phyloP scores from a whole-genome alignment of 2,113 vertebrate genomes.

The Globicephala melas region DNA sequence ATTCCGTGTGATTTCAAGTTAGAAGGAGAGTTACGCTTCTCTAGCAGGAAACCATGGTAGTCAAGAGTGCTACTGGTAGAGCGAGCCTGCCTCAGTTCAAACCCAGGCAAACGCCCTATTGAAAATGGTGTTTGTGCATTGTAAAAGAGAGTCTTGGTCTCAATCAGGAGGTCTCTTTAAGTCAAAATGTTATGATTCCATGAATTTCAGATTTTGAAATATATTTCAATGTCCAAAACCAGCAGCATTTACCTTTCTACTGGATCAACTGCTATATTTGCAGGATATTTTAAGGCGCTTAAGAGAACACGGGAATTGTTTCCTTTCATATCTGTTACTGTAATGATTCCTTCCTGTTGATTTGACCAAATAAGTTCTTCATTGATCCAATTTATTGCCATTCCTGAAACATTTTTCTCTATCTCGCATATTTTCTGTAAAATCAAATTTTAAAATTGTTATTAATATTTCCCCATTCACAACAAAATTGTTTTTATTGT shows the following conservation, averaged over 20 bases:
- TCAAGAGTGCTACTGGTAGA: not conserved
- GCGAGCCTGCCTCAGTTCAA: not conserved
- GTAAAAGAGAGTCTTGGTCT: not conserved
- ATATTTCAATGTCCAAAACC: not conserved
- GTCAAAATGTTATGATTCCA: not conserved
- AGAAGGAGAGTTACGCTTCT: not conserved
- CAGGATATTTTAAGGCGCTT: slow-evolving; percentile 83
- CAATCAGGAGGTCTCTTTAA: not conserved
- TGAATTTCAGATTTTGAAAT: not conserved
- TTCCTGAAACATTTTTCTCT: slow-evolving; percentile 89
- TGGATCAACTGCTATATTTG: slow-evolving; percentile 87
- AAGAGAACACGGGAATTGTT: slow-evolving; percentile 85
- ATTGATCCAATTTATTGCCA: slow-evolving; percentile 93
- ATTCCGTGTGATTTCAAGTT: not conserved
- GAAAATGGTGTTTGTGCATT: not conserved
- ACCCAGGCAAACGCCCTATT: not conserved
- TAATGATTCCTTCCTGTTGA: slow-evolving; percentile 87
- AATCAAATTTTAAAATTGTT: slow-evolving; percentile 25
- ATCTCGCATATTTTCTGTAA: slow-evolving; percentile 88
- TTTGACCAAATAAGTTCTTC: slow-evolving; percentile 89
- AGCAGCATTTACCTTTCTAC: slow-evolving; percentile 86
- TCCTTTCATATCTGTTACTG: slow-evolving; percentile 86
- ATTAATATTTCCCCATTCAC: not conserved
- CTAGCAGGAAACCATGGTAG: not conserved
- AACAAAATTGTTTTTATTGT: not conserved